Conservation (phyloP, 2,888 invertebrate genomes). For the Eucera pruinosa region DNA sequence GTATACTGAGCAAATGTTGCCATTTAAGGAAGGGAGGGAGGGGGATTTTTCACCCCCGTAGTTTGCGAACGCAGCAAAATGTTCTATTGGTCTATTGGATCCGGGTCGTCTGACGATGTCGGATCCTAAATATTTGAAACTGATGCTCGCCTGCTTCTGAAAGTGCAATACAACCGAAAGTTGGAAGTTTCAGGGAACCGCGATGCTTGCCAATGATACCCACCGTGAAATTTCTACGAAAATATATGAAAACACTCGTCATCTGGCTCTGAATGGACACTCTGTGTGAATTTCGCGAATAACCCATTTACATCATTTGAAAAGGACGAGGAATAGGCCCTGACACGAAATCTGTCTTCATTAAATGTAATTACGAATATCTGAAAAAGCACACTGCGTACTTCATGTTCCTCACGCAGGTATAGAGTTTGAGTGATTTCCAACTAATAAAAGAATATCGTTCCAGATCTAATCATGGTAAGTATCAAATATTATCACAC, state of each 20-base stretch:
- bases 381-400: too few species aligned
- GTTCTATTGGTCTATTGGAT: constrained; percentile 14
- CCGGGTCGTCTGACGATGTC: constrained; percentile 29
- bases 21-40: too few species aligned
- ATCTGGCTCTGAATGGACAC: neutral
- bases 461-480: too few species aligned
- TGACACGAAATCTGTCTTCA: too few species aligned
- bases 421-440: too few species aligned
- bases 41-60: constrained; percentile 13
- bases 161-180: constrained; percentile 19
- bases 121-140: constrained; percentile 49
- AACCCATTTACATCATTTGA: too few species aligned
- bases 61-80: constrained; percentile 12
- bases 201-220: constrained; percentile 18
- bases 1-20: neutral
- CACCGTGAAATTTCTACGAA: constrained; percentile 23
- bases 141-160: constrained; percentile 18
- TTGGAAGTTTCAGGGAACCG: constrained; percentile 6
- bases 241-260: neutral
- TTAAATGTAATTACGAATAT: too few species aligned
- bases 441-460: too few species aligned
- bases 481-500: too few species aligned
- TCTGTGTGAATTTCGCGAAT: too few species aligned
- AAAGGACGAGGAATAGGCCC: too few species aligned
- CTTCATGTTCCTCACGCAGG: too few species aligned